Percentiles rank a stretch among this genome's conserved stretches.
Conservation (phyloP, 2,888 invertebrate species). For the Scelioninae gen. 1 region DNA sequence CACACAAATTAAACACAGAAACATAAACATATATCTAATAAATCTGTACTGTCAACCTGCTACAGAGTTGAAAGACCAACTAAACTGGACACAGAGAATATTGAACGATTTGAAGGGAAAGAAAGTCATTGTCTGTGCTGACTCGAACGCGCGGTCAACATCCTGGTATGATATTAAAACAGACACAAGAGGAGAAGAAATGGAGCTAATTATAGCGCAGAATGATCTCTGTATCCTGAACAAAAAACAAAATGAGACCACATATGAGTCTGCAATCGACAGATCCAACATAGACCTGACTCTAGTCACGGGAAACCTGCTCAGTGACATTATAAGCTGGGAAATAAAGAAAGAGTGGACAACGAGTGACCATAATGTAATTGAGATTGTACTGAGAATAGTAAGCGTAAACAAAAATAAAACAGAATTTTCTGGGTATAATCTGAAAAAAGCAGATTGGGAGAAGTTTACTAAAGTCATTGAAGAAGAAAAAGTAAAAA, state of each 20-base stretch:
- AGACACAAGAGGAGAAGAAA: neutral
- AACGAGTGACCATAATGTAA: slow-evolving; percentile 49
- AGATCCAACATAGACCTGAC: slow-evolving; percentile 44
- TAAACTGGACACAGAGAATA: no score
- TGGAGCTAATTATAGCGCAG: neutral
- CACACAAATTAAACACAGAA: no score
- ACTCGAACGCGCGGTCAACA: no score
- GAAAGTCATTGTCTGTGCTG: no score
- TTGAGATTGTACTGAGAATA: neutral
- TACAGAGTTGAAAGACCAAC: no score
- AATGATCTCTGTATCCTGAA: neutral
- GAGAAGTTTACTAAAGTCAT: neutral
- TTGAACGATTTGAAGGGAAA: no score
- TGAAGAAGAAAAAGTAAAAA: neutral
- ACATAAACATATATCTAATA: no score
- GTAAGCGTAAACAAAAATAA: neutral
- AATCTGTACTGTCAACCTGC: no score
- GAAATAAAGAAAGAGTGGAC: slow-evolving; percentile 1
- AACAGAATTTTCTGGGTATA: neutral
- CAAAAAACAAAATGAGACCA: neutral
- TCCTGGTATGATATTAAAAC: neutral
- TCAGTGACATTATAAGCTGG: slow-evolving; percentile 11
- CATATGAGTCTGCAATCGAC: neutral
- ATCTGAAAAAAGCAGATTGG: slow-evolving; percentile 37
- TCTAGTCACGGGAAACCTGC: slow-evolving; percentile 11